A percentile compares a stretch with the other conserved stretches of the same genome.
phyloP scores from a whole-genome alignment of 2,888 invertebrate genomes.

The Leptinotarsa peninsularis region DNA sequence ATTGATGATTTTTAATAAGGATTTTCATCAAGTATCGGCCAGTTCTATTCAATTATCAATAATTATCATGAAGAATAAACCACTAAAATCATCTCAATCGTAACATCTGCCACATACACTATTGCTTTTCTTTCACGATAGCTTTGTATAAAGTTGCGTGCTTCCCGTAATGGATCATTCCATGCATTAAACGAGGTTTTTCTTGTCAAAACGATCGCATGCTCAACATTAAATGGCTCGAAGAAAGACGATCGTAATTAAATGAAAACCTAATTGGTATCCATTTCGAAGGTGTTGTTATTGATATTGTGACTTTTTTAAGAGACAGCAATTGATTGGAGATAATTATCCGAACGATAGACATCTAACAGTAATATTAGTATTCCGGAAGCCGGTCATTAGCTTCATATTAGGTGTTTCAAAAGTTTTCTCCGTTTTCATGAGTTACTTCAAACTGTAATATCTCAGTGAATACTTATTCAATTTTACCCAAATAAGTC shows the following conservation, averaged over 20 bases:
- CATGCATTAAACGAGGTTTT: constrained; percentile 31
- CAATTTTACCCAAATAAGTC: too few species aligned
- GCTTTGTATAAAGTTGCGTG: constrained; percentile 38
- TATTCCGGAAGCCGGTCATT: neutral
- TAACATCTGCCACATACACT: neutral
- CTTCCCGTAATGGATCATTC: constrained; percentile 37
- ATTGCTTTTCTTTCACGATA: constrained; percentile 10
- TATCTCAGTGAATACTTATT: too few species aligned
- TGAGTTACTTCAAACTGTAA: too few species aligned
- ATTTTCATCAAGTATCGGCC: too few species aligned
- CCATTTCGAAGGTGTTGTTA: constrained; percentile 23
- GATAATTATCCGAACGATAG: neutral
- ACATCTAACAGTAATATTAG: neutral
- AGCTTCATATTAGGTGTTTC: too few species aligned
- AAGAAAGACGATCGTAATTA: constrained; percentile 40
- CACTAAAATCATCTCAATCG: neutral
- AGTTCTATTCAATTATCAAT: too few species aligned
- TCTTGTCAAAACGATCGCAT: constrained; percentile 35
- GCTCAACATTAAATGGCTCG: constrained; percentile 29
- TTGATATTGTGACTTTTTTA: constrained; percentile 13
- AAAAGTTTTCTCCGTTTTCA: too few species aligned
- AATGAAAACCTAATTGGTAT: constrained; percentile 33
- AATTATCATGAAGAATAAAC: too few species aligned
- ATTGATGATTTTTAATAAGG: too few species aligned
- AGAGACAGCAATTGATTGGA: neutral